Conservation (phyloP, 2,113 vertebrate species). For the Paratilapia polleni region DNA sequence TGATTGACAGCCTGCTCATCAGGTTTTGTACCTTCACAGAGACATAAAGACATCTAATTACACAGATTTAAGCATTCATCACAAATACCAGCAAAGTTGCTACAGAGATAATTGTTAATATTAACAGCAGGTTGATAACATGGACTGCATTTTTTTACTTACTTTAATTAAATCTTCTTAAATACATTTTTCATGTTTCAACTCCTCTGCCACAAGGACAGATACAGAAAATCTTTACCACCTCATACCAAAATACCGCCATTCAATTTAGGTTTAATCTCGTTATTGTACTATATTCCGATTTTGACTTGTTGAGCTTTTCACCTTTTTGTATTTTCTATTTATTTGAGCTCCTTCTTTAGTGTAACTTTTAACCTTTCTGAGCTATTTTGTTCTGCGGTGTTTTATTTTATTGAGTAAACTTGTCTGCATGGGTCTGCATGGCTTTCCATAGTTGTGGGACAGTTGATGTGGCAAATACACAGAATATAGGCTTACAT, state of each 20-base stretch:
- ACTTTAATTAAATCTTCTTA: neutral
- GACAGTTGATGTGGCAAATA: too few relatives aligned
- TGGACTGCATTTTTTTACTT: neutral
- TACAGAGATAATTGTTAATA: neutral
- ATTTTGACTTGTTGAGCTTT: neutral
- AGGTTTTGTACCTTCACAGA: neutral
- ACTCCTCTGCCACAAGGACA: neutral
- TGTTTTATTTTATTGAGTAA: too few relatives aligned
- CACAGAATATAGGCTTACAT: too few relatives aligned
- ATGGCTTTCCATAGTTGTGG: too few relatives aligned
- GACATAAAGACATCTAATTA: neutral
- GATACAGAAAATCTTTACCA: neutral
- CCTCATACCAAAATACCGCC: neutral
- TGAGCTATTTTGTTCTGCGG: neutral
- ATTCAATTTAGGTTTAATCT: neutral
- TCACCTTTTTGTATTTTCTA: neutral
- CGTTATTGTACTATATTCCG: neutral
- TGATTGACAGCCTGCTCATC: neutral
- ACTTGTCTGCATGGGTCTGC: too few relatives aligned
- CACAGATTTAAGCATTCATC: too few relatives aligned
- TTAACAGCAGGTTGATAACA: neutral
- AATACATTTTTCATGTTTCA: neutral
- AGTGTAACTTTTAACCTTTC: neutral
- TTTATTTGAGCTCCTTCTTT: neutral
- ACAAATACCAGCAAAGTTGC: accelerated